Base-by-base conservation (phyloP, 2,888 invertebrate genomes). In the Phragmatobia fuliginosa region DNA sequence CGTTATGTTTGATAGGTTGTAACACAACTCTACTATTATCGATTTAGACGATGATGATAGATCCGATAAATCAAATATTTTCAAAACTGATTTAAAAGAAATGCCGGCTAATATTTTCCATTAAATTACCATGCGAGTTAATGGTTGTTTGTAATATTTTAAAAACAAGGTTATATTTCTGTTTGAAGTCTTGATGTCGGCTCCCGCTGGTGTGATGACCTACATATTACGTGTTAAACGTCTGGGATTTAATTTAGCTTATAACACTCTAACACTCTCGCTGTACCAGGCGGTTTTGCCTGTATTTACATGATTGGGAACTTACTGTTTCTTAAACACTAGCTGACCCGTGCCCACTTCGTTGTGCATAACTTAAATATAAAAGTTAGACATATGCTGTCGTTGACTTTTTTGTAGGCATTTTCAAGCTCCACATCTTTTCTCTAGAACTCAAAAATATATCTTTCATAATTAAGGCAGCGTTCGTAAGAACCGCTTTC, bases 61-160 rank as follows among this genome's bases (percentile, higher is more conserved):
- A n/a, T n/a, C n/a, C n/a, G n/a, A n/a, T n/a, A n/a, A n/a, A n/a
- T 49, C 45, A 45, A 45, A 45, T 6, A 21, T 41, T 41, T 21
- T 41, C 18, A 18, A 8, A 4, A 38, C 2, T 45, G 45, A 45
- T 49, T 56, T 56, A 28, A 16, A n/a, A 56, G 14, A 56, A 56
- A 28, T 56, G 16, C 16, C 56, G 1, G 16, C 16, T 16, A 28
- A 56, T 56, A 56, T 56, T 56, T 28, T 28, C 28, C 56, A 28
- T 28, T 28, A 56, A 56, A 28, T 56, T 28, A 56, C 16, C 25
- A 28, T 28, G 28, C 28, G 28, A 25, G 14, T 28, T 52, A 52
- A 52, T 52, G 52, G 25, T 25, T 52, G 52, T 52, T 52, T 56
- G 56, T 16, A 58, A 52, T 65, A 68, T 66, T 71, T 62, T 66